phyloP scores from a whole-genome alignment of 2,888 invertebrate genomes.

The Tuta absoluta region DNA sequence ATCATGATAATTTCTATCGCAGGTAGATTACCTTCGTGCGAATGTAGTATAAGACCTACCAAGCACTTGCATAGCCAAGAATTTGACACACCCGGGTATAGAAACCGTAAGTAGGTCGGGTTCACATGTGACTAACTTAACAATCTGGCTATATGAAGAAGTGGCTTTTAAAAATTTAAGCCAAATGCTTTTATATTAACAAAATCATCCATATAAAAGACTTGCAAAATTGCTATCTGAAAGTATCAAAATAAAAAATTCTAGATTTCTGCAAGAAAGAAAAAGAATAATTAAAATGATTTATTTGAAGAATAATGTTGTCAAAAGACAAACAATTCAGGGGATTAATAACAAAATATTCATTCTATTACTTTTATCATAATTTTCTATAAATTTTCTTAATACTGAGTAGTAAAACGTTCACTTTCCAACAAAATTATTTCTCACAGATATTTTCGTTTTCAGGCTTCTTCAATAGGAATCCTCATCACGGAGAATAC shows the following conservation, averaged over 20 bases:
- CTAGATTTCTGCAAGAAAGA: no score
- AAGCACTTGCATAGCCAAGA: no score
- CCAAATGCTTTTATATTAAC: no score
- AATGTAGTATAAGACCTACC: conserved; percentile 55
- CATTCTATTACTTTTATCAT: no score
- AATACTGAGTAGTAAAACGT: neutral
- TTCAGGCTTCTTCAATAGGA: conserved; percentile 65
- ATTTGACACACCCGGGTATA: conserved; percentile 1
- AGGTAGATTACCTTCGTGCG: conserved; percentile 62
- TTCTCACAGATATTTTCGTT: conserved; percentile 30
- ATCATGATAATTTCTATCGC: conserved; percentile 41
- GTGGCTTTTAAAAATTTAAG: no score
- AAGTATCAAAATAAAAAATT: no score
- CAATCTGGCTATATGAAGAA: neutral
- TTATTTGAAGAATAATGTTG: no score
- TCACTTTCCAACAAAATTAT: neutral
- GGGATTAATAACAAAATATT: no score
- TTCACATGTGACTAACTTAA: neutral
- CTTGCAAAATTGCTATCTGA: no score
- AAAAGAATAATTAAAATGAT: no score
- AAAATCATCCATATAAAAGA: no score
- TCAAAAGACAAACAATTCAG: no score
- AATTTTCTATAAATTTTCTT: neutral
- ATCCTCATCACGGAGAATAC: conserved; percentile 59
- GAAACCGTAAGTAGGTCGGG: conserved; percentile 23